Conservation (phyloP, 2,113 vertebrate genomes). For the Archilochus colubris region DNA sequence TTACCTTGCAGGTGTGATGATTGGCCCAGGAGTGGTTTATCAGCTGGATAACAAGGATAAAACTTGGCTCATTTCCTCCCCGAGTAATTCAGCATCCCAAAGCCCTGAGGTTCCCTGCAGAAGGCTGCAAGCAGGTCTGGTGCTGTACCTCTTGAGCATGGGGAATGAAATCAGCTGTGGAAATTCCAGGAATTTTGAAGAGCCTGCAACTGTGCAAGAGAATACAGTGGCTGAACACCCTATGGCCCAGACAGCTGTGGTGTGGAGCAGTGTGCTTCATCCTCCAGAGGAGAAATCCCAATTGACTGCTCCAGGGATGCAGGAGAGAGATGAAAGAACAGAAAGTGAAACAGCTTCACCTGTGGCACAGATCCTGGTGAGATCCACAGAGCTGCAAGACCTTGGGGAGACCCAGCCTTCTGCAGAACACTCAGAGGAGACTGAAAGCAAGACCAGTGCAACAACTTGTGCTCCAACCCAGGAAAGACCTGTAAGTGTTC, state of each 20-base stretch:
- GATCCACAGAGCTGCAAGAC: not conserved
- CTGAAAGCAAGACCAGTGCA: not conserved
- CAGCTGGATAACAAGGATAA: not conserved
- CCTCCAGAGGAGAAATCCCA: fast-evolving
- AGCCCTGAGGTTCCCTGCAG: not conserved
- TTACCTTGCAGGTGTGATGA: not conserved
- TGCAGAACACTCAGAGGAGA: not conserved
- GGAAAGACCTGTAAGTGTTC: not conserved
- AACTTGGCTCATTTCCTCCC: not conserved
- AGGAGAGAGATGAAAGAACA: fast-evolving
- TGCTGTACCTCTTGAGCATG: not conserved
- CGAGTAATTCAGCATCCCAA: fast-evolving
- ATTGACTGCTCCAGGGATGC: not conserved
- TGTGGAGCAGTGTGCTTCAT: fast-evolving
- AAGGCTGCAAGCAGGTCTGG: not conserved
- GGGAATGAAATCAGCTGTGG: conserved; percentile 9
- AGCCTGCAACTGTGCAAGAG: not conserved
- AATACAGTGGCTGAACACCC: fast-evolving
- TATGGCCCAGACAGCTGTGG: fast-evolving
- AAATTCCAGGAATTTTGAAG: not conserved
- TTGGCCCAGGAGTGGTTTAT: not conserved
- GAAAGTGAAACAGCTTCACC: not conserved
- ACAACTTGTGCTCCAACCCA: fast-evolving
- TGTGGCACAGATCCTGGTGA: fast-evolving
- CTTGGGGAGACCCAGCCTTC: not conserved